Evolutionary conservation across 2,113 vertebrate species (phyloP), one percentile per base, ranked within the genome.

Genomic region (Colossoma macropomum): DNA sequence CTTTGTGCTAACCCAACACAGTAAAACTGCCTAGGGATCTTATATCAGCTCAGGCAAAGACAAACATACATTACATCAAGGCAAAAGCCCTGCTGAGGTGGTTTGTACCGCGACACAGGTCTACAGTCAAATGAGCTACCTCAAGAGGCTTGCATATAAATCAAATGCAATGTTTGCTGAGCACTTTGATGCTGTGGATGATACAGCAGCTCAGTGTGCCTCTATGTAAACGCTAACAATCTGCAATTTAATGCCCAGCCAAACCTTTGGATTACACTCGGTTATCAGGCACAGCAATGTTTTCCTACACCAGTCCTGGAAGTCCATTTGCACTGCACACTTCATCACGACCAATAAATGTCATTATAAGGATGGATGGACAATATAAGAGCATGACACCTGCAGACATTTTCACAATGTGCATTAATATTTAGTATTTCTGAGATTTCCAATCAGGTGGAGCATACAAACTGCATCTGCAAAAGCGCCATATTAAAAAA

Each of bases 1-100:
- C 54, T 77, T 10, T 12, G 15, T 38, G 66, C 13, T 60, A 83
- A 83, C 69, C 56, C 68, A 56, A 56, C 34, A 41, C 17, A 45
- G n/a, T 23, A 45, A 41, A 59, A 70, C 0, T 38, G 34, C 21
- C 23, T 38, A 54, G 63, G 63, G 21, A 52, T 3, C 30, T 28
- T 25, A 45, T 13, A 13, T 4, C 34, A 48, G 56, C 17, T 73
- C 59, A 62, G 45, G 50, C 10, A 2, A 15, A 45, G 21, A 32
- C 38, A 28, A 34, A 38, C 48, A 30, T 9, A 28, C 32, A 62
- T 13, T 25, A 27, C 38, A 38, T 4, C 7, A n/a, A 17, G 59
- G 32, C 30, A 60, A n/a, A n/a, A 77, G 32, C 2, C 25, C 60
- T 30, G 60, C 45, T 21, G 17, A 77, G 38, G 8, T 48, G 16